These are phyloP conservation scores for Drosophila testacea DNA, from an alignment of 2,888 invertebrate species.

Conservation along the genomic window DNA sequence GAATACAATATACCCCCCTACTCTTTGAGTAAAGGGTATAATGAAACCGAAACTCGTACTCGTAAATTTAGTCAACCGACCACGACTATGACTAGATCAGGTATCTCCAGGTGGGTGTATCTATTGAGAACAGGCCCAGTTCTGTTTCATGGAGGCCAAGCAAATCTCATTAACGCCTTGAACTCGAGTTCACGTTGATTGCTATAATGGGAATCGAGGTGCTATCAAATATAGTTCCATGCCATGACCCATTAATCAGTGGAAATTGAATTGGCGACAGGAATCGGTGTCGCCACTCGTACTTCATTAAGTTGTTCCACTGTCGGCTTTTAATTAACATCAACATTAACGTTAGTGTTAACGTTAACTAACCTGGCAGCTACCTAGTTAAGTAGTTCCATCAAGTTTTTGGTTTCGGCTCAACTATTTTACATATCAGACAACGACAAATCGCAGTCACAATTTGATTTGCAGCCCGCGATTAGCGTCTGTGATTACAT, in stretches of 20 bases:
- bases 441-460: conserved; percentile 50
- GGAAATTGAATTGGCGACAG: conserved; percentile 44
- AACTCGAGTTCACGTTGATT: conserved; percentile 25
- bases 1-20: no score
- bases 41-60: not conserved
- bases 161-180: conserved; percentile 34
- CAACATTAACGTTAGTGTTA: not conserved
- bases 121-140: not conserved
- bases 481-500: conserved; percentile 69
- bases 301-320: conserved; percentile 49
- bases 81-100: conserved; percentile 20
- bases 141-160: conserved; percentile 1
- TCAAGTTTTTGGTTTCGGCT: conserved; percentile 12
- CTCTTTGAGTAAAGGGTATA: not conserved
- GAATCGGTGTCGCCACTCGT: conserved; percentile 45
- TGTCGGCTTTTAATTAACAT: conserved; percentile 62
- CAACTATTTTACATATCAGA: conserved; percentile 54
- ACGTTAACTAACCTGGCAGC: not conserved
- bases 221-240: conserved; percentile 5
- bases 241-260: conserved; percentile 49
- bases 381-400: conserved; percentile 13
- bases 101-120: conserved; percentile 34
- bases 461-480: conserved; percentile 70
- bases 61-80: conserved; percentile 11
- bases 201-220: not conserved